Evolutionary conservation across 2,888 invertebrate species (phyloP), one percentile per base, ranked within the genome.

Genomic region (Xestoiulus laeticollis): DNA sequence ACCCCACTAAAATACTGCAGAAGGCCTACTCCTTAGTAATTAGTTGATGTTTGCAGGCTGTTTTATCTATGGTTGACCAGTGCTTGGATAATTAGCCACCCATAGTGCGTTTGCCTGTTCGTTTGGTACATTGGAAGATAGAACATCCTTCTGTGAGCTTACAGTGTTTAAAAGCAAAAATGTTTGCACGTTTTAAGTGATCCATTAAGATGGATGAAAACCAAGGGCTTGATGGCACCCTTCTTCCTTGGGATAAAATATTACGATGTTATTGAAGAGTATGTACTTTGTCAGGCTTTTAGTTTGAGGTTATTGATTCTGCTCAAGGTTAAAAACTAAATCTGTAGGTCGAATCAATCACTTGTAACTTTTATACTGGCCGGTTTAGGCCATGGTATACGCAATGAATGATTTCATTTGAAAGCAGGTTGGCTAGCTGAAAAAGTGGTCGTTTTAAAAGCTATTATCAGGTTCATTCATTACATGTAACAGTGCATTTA

Each of bases 291-390:
- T 59, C 59, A 59, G 59, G 68, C 68, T 68, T 48, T 48, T 26
- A 68, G 68, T 59, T 68, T 26, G 68, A 26, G 68, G 68, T 68
- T 68, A 68, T 68, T 68, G 68, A 68, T 68, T 68, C 68, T 68
- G 68, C 26, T 68, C 68, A 68, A 26, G 68, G 68, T 68, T 26
- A 26, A 26, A 26, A 26, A 68, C 26, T 68, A 26, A 68, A n/a
- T 68, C 8, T 26, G 68, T 68, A 26, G 68, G 68, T 68, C 26
- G 68, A 68, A 26, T 68, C 68, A 68, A 26, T 68, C 68, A 68
- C 68, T 68, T 68, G 68, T 68, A 68, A 68, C 53, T 16, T n/a
- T n/a, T n/a, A n/a, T n/a, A n/a, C n/a, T 59, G 53, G n/a, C n/a
- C 16, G 53, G n/a, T 19, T 19, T 59, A n/a, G n/a, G n/a, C 38